These are phyloP conservation scores for Sapayoa aenigma DNA, from an alignment of 2,113 vertebrate genomes.

Conservation along the genomic window DNA sequence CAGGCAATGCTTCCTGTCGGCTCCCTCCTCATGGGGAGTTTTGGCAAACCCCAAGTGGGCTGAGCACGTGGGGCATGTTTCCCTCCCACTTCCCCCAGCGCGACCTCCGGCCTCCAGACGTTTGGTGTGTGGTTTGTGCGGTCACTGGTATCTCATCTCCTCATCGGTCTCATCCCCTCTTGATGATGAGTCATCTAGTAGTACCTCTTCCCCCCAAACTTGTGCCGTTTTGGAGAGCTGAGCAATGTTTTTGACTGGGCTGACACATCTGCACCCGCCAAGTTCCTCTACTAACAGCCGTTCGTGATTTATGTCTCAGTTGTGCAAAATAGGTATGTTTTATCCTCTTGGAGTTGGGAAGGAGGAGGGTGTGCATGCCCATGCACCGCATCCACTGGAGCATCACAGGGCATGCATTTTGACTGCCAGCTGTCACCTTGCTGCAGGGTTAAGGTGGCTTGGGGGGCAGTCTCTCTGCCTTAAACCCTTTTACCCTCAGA, in stretches of 20 bases:
- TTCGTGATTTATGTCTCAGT: neutral
- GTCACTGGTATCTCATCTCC: slow-evolving; percentile 35
- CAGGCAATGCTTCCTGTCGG: accelerated
- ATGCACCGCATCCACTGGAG: neutral
- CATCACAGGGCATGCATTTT: neutral
- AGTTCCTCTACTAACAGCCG: slow-evolving; percentile 26
- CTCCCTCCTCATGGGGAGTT: neutral
- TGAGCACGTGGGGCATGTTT: neutral
- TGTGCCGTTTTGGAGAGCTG: neutral
- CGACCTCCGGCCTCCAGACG: slow-evolving; percentile 4
- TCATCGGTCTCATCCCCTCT: slow-evolving; percentile 42
- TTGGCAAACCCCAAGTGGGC: neutral
- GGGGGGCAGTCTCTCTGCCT: neutral
- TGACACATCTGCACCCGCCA: neutral
- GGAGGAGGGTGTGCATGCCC: neutral
- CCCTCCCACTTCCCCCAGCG: neutral
- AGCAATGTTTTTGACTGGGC: neutral
- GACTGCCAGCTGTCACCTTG: neutral
- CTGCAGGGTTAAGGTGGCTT: neutral
- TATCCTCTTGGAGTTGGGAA: neutral
- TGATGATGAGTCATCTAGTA: neutral
- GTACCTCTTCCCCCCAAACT: neutral
- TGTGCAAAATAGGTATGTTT: neutral
- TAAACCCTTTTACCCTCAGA: slow-evolving; percentile 71
- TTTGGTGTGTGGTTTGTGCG: slow-evolving; percentile 43